Base-by-base conservation (phyloP, 2,888 invertebrate species). In the Archips xylosteana region DNA sequence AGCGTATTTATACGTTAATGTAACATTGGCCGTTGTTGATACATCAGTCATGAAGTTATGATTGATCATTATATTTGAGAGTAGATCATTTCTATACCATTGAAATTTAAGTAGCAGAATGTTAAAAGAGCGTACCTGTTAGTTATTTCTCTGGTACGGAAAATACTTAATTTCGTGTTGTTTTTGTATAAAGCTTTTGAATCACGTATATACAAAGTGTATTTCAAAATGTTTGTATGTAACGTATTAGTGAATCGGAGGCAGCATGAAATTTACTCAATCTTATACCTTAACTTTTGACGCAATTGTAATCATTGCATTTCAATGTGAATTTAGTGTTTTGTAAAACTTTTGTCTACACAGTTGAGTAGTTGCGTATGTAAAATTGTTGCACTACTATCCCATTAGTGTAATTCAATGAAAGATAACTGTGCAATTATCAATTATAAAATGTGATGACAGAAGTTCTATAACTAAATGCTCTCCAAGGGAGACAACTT, bases 321-420 rank as follows among this genome's bases (percentile, higher is more conserved):
- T 23, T 54, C 15, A 54, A 32, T 60, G 60, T 54, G 54, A 54
- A 2, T 15, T 23, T 54, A 23, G 36, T 36, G 5, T 36, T 60
- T 60, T 60, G 34, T 60, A 13, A 60, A 60, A n/a, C 36, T 60
- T 60, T n/a, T 60, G 60, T 60, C 60, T 60, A n/a, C 60, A 32
- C 23, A 23, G 54, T 54, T 2, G 8, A 32, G 23, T 32, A 12
- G 57, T 57, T 12, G 57, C 12, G 51, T 57, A 32, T 2, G 32
- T 3, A 32, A 32, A 57, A 23, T 2, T 49, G 54, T 32, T 57
- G 54, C 54, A 54, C 54, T 23, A 51, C 15, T 51, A 49, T 49
- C 15, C 23, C 54, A 2, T 54, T 54, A 23, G 6, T 54, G 54
- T 54, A 23, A 23, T 54, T 5, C 6, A 5, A 49, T 49, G n/a